phyloP scores from a whole-genome alignment of 2,797 vertebrate genomes.

The Danio kyathit region DNA sequence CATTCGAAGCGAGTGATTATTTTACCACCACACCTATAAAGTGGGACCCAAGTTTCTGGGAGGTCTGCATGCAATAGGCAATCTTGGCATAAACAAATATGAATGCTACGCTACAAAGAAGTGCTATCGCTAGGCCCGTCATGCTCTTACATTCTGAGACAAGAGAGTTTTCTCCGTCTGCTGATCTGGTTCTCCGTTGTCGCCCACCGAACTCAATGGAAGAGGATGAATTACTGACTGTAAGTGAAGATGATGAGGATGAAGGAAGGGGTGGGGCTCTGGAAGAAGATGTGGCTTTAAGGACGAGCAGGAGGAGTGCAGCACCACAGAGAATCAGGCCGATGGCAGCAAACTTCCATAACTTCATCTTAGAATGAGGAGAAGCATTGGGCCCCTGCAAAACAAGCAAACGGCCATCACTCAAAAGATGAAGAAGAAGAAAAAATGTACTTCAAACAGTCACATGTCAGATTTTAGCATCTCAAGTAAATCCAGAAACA shows the following conservation, averaged over 20 bases:
- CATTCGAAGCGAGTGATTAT: no score
- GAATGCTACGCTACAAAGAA: background rate
- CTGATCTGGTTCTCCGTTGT: slow-evolving; percentile 77
- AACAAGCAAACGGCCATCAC: slow-evolving; percentile 59
- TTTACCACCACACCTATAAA: background rate
- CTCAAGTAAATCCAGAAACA: no score
- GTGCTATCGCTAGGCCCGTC: background rate
- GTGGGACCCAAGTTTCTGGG: background rate
- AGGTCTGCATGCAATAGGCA: background rate
- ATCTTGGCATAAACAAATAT: background rate
- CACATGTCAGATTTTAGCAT: no score
- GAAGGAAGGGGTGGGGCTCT: slow-evolving; percentile 60
- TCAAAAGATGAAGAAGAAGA: background rate
- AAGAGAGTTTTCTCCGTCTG: slow-evolving; percentile 74
- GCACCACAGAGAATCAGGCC: slow-evolving; percentile 86
- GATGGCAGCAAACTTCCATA: slow-evolving; percentile 87
- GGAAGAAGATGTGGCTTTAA: slow-evolving; percentile 76
- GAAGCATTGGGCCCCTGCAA: slow-evolving; percentile 82
- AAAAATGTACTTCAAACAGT: no score
- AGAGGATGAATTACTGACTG: slow-evolving; percentile 37
- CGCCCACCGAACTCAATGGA: slow-evolving; percentile 53
- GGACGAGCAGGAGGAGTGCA: slow-evolving; percentile 82
- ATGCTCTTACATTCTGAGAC: slow-evolving; percentile 83
- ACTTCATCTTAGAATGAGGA: slow-evolving; percentile 87
- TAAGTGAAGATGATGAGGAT: slow-evolving; percentile 37